These are phyloP conservation scores for Callochromis pleurospilus DNA, from an alignment of 2,113 vertebrate species.

Conservation along the genomic window DNA sequence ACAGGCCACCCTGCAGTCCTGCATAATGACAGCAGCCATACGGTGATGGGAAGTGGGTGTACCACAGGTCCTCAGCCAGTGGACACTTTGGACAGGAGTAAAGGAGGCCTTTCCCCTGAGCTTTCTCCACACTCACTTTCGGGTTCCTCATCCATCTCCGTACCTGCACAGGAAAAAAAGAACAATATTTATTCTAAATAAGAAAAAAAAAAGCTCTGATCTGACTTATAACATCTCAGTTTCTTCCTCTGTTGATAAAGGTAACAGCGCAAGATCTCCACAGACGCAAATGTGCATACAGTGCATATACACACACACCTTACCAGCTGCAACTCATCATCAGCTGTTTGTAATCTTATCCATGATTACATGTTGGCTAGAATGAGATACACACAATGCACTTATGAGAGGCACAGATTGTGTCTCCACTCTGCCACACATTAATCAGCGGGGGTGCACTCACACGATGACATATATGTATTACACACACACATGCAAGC, in stretches of 20 bases:
- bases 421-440: neutral
- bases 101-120: constrained; percentile 75
- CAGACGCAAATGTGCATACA: neutral
- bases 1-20: constrained; percentile 54
- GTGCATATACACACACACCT: neutral
- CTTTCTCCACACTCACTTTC: constrained; percentile 83
- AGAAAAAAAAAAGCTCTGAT: neutral
- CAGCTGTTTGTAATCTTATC: neutral
- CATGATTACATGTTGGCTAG: constrained; percentile 15
- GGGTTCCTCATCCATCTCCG: constrained; percentile 93
- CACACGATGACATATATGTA: neutral
- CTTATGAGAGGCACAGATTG: neutral
- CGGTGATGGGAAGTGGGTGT: constrained; percentile 74
- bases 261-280: neutral
- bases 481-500: neutral
- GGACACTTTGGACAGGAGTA: constrained; percentile 77
- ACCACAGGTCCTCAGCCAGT: constrained; percentile 76
- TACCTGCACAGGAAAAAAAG: constrained; percentile 70
- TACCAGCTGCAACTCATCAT: constrained; percentile 25
- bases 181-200: fast-evolving
- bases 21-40: constrained; percentile 76
- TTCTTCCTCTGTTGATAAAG: neutral
- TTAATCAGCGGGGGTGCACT: neutral
- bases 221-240: neutral
- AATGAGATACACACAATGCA: neutral